Evolutionary conservation across 2,113 vertebrate genomes (phyloP), one percentile per base, ranked within the genome.

Genomic region (Pedetes capensis): DNA sequence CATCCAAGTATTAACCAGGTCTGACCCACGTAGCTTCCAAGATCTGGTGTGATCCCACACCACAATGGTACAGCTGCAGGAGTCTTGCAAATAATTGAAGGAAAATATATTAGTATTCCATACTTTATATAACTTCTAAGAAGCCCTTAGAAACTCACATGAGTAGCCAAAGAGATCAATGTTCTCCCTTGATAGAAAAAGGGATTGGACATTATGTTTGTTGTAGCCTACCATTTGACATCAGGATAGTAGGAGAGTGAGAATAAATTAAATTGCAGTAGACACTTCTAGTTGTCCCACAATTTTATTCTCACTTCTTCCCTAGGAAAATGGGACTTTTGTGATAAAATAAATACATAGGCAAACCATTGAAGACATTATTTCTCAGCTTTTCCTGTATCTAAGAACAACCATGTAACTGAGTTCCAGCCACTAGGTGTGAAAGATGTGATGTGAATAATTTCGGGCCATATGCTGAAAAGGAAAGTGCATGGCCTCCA

Each of bases 1-100:
- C n/a, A n/a, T n/a, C n/a, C n/a, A n/a, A n/a, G n/a, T n/a, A n/a
- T n/a, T n/a, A n/a, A n/a, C n/a, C n/a, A n/a, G n/a, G n/a, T n/a
- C n/a, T n/a, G n/a, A n/a, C n/a, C n/a, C n/a, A n/a, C n/a, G n/a
- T n/a, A n/a, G n/a, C n/a, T n/a, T n/a, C n/a, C n/a, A n/a, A n/a
- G n/a, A n/a, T n/a, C n/a, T n/a, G n/a, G n/a, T n/a, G n/a, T n/a
- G n/a, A n/a, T n/a, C n/a, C n/a, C n/a, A n/a, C n/a, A n/a, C n/a
- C n/a, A n/a, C n/a, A n/a, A n/a, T n/a, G n/a, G n/a, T n/a, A n/a
- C n/a, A n/a, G n/a, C n/a, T n/a, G n/a, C n/a, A n/a, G n/a, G n/a
- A n/a, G 16, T 88, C 23, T 14, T 91, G 4, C 12, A 85, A 95
- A 88, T 69, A 83, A 75, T 12, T 47, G 69, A 89, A 88, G 63